phyloP scores from a whole-genome alignment of 2,797 vertebrate genomes.

The Sebastes oblongus region DNA sequence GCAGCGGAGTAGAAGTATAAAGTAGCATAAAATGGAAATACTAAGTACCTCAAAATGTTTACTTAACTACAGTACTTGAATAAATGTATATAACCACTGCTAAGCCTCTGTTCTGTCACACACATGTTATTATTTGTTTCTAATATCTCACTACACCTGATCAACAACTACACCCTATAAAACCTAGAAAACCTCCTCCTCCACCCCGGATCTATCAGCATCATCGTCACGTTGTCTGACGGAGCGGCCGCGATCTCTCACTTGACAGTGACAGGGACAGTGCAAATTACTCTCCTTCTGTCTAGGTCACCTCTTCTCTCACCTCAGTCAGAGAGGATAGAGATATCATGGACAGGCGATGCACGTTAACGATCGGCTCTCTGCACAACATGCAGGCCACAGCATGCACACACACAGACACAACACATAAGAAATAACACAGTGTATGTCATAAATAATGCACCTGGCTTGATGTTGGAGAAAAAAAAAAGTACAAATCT shows the following conservation, averaged over 20 bases:
- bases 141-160: background rate
- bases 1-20: background rate
- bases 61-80: background rate
- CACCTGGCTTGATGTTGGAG: background rate
- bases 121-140: background rate
- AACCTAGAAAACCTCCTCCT: background rate
- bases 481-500: background rate
- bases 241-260: constrained; percentile 47
- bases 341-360: constrained; percentile 63
- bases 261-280: constrained; percentile 55
- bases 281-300: constrained; percentile 68
- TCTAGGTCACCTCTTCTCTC: constrained; percentile 72
- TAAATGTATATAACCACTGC: background rate
- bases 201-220: constrained; percentile 23
- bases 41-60: background rate
- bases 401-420: background rate
- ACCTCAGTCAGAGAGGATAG: constrained; percentile 57
- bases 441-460: background rate
- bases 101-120: background rate
- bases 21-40: background rate
- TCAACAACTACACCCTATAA: background rate
- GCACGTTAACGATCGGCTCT: constrained; percentile 39
- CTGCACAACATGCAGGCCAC: constrained; percentile 1
- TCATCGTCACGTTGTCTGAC: constrained; percentile 38
- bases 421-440: background rate